Evolutionary conservation across 2,113 vertebrate species (phyloP).

Genomic region (Thamnaconus septentrionalis): DNA sequence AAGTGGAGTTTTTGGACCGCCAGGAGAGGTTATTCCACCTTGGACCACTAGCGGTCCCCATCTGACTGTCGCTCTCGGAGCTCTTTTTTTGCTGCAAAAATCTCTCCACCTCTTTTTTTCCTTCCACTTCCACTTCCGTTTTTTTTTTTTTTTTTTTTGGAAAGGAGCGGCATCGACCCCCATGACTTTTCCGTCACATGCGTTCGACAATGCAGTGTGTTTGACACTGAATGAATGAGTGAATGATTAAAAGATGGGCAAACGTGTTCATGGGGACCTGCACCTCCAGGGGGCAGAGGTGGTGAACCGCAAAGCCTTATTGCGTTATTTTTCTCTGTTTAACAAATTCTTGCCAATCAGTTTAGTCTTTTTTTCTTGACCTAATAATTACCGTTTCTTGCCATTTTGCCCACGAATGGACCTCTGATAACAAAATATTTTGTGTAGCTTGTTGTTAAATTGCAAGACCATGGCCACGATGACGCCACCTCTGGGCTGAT

Average conservation of each 20-base stretch:
- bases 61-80: too few species aligned
- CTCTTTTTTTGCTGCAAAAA: too few species aligned
- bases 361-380: constrained; percentile 27
- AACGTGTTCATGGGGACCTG: constrained; percentile 9
- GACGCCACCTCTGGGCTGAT: too few species aligned
- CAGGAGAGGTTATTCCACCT: not conserved
- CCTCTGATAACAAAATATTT: constrained; percentile 39
- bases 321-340: constrained; percentile 51
- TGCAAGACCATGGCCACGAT: not conserved
- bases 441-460: not conserved
- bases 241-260: constrained; percentile 18
- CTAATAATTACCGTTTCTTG: constrained; percentile 36
- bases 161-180: too few species aligned
- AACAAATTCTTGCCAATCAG: constrained; percentile 59
- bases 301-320: not conserved
- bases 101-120: too few species aligned
- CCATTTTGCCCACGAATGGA: constrained; percentile 10
- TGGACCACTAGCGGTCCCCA: not conserved
- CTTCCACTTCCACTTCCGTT: too few species aligned
- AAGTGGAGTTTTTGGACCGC: not conserved
- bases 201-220: constrained; percentile 46
- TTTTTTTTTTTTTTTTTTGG: too few species aligned
- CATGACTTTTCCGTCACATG: constrained; percentile 6
- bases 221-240: constrained; percentile 47
- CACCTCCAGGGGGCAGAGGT: constrained; percentile 1